These are phyloP conservation scores for Turnix velox DNA, from an alignment of 2,113 vertebrate genomes.

Conservation along the genomic window DNA sequence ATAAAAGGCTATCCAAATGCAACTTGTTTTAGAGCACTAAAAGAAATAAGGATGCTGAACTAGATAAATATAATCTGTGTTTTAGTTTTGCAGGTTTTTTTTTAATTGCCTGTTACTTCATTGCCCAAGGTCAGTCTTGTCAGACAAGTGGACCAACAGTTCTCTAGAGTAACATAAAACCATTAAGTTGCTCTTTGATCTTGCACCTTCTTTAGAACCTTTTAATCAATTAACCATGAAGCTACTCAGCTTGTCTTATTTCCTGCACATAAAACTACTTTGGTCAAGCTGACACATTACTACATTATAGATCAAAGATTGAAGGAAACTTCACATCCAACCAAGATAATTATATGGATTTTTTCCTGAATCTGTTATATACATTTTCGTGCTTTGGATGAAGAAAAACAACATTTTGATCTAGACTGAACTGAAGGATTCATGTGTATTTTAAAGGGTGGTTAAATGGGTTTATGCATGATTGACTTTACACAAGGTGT, in stretches of 20 bases:
- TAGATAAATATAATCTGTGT: constrained; percentile 61
- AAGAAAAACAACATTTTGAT: constrained; percentile 11
- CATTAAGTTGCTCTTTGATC: constrained; percentile 78
- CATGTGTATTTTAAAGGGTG: not conserved
- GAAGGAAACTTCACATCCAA: constrained; percentile 58
- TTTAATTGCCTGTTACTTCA: constrained; percentile 62
- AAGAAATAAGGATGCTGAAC: constrained; percentile 19
- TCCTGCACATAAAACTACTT: constrained; percentile 75
- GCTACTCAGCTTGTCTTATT: constrained; percentile 70
- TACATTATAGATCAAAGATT: constrained; percentile 80
- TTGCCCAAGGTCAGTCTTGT: constrained; percentile 71
- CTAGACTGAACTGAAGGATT: constrained; percentile 29
- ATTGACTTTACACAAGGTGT: not conserved
- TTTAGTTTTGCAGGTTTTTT: constrained; percentile 25
- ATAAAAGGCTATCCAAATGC: not conserved
- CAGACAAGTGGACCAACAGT: constrained; percentile 58
- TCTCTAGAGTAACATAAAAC: constrained; percentile 75
- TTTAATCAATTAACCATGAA: constrained; percentile 87
- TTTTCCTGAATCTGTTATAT: constrained; percentile 37
- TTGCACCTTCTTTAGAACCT: constrained; percentile 75
- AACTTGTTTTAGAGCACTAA: constrained; percentile 1
- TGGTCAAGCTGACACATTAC: constrained; percentile 67
- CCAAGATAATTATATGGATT: constrained; percentile 58
- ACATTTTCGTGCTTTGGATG: constrained; percentile 30
- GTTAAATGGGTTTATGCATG: not conserved